Evolutionary conservation across 2,888 invertebrate genomes (phyloP), one percentile per base, ranked within the genome.

Genomic region (Andrena fulva): DNA sequence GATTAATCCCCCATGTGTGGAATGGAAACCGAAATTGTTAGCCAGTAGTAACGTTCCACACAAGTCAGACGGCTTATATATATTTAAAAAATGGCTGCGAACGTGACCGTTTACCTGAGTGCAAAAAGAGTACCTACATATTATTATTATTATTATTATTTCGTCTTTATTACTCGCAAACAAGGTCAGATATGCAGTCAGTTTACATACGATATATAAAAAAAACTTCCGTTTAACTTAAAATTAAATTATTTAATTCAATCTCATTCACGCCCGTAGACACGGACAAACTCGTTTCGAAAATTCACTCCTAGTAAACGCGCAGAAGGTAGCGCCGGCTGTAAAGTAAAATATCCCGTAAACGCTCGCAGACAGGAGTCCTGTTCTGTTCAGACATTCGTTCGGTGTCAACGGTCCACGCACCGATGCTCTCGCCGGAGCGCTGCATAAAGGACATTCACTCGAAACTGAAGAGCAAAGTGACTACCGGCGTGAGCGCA

Each of bases 381-480:
- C 67, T 67, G 77, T 67, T 42, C 42, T 12, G 16, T 42, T 78
- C 70, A 27, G 63, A 71, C 42, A 24, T 72, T 64, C 56, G 64
- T 66, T 52, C 73, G 35, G 42, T 73, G 67, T 78, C 54, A 73
- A 60, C 52, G 60, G 64, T 73, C 60, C 64, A 52, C 54, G 35
- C 42, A 7, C 31, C 63, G 35, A 59, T 74, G 59, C 72, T 64
- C 64, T 64, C 62, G 48, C 52, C 80, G 80, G 69, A 81, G 69
- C 63, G 59, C 27, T n/a, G 67, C 33, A 64, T 69, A 81, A 66
- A 68, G 54, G 59, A 75, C 59, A 75, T 81, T 82, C 79, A 33
- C 33, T 42, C n/a, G 74, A 70, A 71, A 67, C 42, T 54, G 75
- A 75, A 62, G 64, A 71, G 68, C 20, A 24, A 31, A 69, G 59